Conservation (phyloP, 2,797 vertebrate genomes). For the Distichodus sexfasciatus region DNA sequence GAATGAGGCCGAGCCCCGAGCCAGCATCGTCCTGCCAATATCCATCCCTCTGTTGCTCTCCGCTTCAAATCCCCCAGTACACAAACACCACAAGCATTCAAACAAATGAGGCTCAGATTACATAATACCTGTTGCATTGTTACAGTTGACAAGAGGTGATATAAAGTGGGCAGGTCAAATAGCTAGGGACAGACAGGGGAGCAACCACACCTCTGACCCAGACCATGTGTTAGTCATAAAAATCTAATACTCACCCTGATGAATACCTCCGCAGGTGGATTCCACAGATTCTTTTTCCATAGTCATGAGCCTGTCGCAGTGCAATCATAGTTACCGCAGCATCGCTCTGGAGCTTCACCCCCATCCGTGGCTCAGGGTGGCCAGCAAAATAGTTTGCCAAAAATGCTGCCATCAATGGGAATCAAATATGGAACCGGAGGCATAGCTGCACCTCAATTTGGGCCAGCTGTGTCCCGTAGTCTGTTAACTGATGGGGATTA, state of each 20-base stretch:
- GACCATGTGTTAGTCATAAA: slow-evolving; percentile 65
- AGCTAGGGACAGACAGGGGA: background rate
- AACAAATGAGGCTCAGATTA: no score
- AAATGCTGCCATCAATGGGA: slow-evolving; percentile 65
- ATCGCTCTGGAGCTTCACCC: no score
- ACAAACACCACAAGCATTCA: no score
- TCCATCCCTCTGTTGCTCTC: background rate
- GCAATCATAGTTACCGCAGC: slow-evolving; percentile 60
- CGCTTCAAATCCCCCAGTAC: background rate
- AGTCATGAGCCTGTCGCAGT: slow-evolving; percentile 51
- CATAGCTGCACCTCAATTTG: slow-evolving; percentile 56
- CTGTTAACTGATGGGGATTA: slow-evolving; percentile 69
- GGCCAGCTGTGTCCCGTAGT: slow-evolving; percentile 73
- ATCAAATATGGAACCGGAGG: slow-evolving; percentile 68
- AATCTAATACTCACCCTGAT: slow-evolving; percentile 50
- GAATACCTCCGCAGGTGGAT: slow-evolving; percentile 54
- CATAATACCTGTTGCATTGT: background rate
- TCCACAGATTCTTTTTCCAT: slow-evolving; percentile 48
- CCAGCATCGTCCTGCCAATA: background rate
- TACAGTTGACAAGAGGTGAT: background rate
- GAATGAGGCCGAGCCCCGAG: background rate
- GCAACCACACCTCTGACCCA: background rate
- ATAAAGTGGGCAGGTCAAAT: background rate
- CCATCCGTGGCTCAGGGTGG: slow-evolving; percentile 17
- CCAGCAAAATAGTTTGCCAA: slow-evolving; percentile 64